These are phyloP conservation scores for Aquatica leii DNA, from an alignment of 2,888 invertebrate species.

Conservation along the genomic window DNA sequence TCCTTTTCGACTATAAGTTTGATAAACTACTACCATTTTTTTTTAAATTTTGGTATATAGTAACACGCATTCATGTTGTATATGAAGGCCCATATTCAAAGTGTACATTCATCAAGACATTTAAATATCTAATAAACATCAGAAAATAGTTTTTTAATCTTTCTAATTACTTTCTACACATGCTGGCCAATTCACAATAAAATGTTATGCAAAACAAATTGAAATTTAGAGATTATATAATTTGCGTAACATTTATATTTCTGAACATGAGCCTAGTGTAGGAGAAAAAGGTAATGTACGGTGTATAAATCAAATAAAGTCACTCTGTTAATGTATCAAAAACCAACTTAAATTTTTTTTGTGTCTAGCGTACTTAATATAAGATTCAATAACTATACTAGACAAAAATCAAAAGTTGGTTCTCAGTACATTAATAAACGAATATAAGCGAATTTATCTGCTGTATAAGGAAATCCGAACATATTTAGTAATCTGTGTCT, in stretches of 20 bases:
- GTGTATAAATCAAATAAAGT: no score
- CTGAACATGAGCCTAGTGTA: conserved; percentile 62
- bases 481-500: no score
- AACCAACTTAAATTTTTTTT: no score
- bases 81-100: conserved; percentile 50
- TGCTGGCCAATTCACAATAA: conserved; percentile 59
- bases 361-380: no score
- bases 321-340: no score
- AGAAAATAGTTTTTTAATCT: conserved; percentile 50
- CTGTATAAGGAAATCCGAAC: no score
- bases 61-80: conserved; percentile 44
- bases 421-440: no score
- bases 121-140: conserved; percentile 28
- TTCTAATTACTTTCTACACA: conserved; percentile 42
- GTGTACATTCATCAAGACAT: conserved; percentile 37
- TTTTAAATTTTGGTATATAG: conserved; percentile 33
- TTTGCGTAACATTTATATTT: conserved; percentile 60
- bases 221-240: conserved; percentile 1
- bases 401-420: no score
- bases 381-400: no score
- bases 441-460: no score
- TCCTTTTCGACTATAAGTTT: conserved; percentile 18
- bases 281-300: conserved; percentile 14
- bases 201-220: conserved; percentile 55
- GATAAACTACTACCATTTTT: conserved; percentile 29